These are phyloP conservation scores for Pangasianodon gigas DNA, from an alignment of 2,113 vertebrate species.

Conservation along the genomic window DNA sequence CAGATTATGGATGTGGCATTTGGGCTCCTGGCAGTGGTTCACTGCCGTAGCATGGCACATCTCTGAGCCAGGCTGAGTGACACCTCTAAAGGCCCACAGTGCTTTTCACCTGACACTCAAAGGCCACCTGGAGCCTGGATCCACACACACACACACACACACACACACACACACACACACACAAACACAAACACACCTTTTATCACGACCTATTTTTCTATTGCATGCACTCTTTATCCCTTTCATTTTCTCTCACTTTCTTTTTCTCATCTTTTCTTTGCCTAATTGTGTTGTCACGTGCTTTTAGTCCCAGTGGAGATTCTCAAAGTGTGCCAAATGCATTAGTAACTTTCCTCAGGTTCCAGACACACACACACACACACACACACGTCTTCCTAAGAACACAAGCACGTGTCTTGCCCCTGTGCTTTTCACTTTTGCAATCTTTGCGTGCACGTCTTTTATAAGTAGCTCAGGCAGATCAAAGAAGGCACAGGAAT, in stretches of 20 bases:
- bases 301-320: slow-evolving; percentile 29
- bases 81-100: slow-evolving; percentile 41
- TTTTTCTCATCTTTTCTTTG: slow-evolving; percentile 4
- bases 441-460: slow-evolving; percentile 9
- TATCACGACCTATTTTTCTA: not conserved
- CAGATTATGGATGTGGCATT: slow-evolving; percentile 68
- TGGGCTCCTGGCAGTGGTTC: slow-evolving; percentile 54
- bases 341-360: slow-evolving; percentile 40
- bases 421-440: slow-evolving; percentile 19
- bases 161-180: not conserved
- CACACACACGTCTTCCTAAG: not conserved
- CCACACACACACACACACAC: slow-evolving; percentile 10
- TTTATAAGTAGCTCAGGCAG: slow-evolving; percentile 30
- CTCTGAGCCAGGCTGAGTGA: slow-evolving; percentile 32
- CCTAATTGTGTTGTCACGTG: slow-evolving; percentile 43
- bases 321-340: slow-evolving; percentile 42
- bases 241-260: slow-evolving; percentile 13
- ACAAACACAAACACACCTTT: not conserved
- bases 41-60: slow-evolving; percentile 49
- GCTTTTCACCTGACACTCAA: slow-evolving; percentile 57
- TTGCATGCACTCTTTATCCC: not conserved
- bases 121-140: slow-evolving; percentile 44
- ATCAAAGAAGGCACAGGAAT: slow-evolving; percentile 37
- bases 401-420: not conserved
- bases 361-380: slow-evolving; percentile 10